These are phyloP conservation scores for Drosophila paulistorum DNA, from an alignment of 1,140 invertebrate genomes.

Conservation along the genomic window DNA sequence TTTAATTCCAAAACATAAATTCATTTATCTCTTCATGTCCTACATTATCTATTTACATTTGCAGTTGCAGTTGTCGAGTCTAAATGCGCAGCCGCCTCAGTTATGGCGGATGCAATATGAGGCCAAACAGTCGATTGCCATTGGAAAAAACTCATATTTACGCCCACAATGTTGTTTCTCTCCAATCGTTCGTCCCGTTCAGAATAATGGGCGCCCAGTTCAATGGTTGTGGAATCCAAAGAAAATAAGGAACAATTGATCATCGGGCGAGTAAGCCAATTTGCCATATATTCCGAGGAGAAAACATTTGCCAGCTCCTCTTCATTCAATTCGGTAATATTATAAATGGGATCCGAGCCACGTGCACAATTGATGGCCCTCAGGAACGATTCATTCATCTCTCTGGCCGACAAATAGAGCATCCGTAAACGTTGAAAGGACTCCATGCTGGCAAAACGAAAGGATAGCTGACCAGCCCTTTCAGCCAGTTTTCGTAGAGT, in stretches of 20 bases:
- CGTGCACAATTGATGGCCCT: background rate
- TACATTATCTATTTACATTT: too few species aligned
- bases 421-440: background rate
- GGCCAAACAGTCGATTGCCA: background rate
- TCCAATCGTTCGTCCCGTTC: background rate
- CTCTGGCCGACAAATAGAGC: constrained; percentile 4
- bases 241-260: background rate
- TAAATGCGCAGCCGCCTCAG: background rate
- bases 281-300: background rate
- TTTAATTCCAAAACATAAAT: too few species aligned
- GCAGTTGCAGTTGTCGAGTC: too few species aligned
- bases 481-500: background rate
- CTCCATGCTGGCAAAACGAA: background rate
- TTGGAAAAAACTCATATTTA: background rate
- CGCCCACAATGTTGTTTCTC: background rate
- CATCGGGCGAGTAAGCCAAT: background rate
- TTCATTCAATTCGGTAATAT: background rate
- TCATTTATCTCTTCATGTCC: too few species aligned
- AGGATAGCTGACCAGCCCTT: background rate
- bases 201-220: background rate
- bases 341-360: background rate
- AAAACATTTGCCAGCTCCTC: background rate
- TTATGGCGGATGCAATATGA: background rate
- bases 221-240: background rate
- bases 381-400: background rate